Conservation (phyloP, 2,113 vertebrate genomes). For the Platanista minor region DNA sequence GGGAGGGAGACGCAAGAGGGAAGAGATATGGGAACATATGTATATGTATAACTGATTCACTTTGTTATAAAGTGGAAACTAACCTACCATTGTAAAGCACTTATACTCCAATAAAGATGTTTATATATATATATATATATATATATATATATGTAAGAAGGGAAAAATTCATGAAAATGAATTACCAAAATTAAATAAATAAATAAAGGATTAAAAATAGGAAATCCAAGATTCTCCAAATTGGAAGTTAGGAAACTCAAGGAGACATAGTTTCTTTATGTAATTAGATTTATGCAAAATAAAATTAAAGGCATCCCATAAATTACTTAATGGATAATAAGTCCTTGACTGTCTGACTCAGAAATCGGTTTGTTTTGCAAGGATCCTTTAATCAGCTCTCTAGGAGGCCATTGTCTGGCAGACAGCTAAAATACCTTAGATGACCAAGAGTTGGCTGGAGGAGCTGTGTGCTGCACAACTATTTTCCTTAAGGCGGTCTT, state of each 20-base stretch:
- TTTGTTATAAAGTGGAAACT: too few relatives aligned
- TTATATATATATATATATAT: too few relatives aligned
- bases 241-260: not conserved
- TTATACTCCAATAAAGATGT: too few relatives aligned
- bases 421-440: not conserved
- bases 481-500: not conserved
- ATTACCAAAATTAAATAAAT: too few relatives aligned
- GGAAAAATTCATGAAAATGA: too few relatives aligned
- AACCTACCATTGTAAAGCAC: too few relatives aligned
- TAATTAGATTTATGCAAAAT: constrained; percentile 61
- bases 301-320: constrained; percentile 65
- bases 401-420: constrained; percentile 45
- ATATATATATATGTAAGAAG: too few relatives aligned
- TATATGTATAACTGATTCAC: too few relatives aligned
- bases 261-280: constrained; percentile 32
- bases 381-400: constrained; percentile 48
- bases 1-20: too few relatives aligned
- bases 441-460: not conserved
- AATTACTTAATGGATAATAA: constrained; percentile 62
- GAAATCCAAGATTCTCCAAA: not conserved
- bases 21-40: too few relatives aligned
- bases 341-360: constrained; percentile 59
- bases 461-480: not conserved
- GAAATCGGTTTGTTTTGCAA: constrained; percentile 57
- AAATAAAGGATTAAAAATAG: not conserved